phyloP scores from a whole-genome alignment of 2,113 vertebrate species.

The Isichthys henryi region DNA sequence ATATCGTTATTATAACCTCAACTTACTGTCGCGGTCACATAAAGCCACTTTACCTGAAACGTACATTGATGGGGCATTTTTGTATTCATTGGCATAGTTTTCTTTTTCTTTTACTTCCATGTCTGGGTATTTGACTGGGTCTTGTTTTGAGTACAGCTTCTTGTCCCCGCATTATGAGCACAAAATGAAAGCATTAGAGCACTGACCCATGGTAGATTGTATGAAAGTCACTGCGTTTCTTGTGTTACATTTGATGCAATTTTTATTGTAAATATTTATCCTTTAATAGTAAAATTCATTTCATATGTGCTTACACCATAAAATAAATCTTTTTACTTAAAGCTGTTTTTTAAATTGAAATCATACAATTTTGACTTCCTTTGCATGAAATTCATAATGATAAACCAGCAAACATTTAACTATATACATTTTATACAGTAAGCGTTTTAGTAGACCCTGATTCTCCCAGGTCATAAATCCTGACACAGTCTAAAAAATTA shows the following conservation, averaged over 20 bases:
- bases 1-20: background rate
- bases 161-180: slow-evolving; percentile 38
- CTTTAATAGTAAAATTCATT: slow-evolving; percentile 56
- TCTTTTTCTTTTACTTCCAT: slow-evolving; percentile 12
- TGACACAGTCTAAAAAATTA: background rate
- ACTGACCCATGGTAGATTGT: slow-evolving; percentile 31
- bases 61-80: background rate
- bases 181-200: slow-evolving; percentile 9
- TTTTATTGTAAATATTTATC: slow-evolving; percentile 64
- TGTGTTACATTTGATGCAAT: slow-evolving; percentile 50
- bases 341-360: slow-evolving; percentile 9
- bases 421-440: background rate
- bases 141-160: slow-evolving; percentile 47
- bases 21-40: background rate
- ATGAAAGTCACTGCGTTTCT: slow-evolving; percentile 45
- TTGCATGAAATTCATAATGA: background rate
- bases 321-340: slow-evolving; percentile 56
- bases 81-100: background rate
- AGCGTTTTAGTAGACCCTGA: background rate
- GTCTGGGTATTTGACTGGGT: background rate
- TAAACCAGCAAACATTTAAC: background rate
- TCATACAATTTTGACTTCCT: background rate
- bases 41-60: background rate
- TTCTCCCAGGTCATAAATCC: background rate
- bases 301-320: slow-evolving; percentile 64